phyloP scores from a whole-genome alignment of 2,797 vertebrate species.

The Eulemur rubriventer region DNA sequence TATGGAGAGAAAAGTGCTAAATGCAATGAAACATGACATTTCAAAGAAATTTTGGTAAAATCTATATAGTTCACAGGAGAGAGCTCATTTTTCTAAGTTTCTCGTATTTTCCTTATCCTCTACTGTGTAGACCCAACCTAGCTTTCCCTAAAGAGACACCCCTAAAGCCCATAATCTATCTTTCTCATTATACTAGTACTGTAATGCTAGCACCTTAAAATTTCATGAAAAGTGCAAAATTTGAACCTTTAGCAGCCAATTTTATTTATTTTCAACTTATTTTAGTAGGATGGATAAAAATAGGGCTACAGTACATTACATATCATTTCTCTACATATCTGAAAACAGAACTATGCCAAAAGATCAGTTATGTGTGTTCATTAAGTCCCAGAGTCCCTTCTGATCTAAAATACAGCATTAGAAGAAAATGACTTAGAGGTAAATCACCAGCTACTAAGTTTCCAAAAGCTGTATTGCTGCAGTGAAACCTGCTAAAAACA shows the following conservation, averaged over 20 bases:
- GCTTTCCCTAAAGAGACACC: not conserved
- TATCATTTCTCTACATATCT: constrained; percentile 69
- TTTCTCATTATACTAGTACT: constrained; percentile 12
- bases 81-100: not conserved
- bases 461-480: not conserved
- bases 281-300: constrained; percentile 70
- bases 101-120: not conserved
- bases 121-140: not conserved
- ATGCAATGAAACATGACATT: constrained; percentile 36
- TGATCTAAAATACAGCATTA: not conserved
- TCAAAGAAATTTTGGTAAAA: constrained; percentile 44
- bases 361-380: constrained; percentile 30
- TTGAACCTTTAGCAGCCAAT: constrained; percentile 43
- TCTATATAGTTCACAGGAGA: constrained; percentile 34
- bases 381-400: not conserved
- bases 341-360: constrained; percentile 51
- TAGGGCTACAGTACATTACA: constrained; percentile 61
- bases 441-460: not conserved
- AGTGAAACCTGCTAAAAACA: not conserved
- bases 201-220: constrained; percentile 53
- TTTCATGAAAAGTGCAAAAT: constrained; percentile 68
- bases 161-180: not conserved
- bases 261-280: constrained; percentile 64
- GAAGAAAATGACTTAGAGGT: not conserved
- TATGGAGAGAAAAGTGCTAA: constrained; percentile 28